phyloP scores from a whole-genome alignment of 23 tunicate species.

The Halocynthia roretzi region DNA sequence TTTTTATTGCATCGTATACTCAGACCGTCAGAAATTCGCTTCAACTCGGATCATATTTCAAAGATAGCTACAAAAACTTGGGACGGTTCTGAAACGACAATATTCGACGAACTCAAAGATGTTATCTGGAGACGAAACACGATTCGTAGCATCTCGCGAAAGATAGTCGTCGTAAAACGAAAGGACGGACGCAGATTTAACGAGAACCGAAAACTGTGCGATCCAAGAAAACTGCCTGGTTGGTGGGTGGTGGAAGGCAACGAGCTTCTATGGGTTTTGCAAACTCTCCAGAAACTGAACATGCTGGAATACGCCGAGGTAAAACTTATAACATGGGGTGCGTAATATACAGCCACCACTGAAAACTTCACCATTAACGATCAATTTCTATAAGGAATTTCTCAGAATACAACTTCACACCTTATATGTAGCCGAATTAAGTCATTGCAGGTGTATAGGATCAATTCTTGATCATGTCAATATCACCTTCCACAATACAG shows the following conservation, averaged over 20 bases:
- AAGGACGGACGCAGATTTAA: slow-evolving; percentile 3
- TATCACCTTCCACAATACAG: neutral
- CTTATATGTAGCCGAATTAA: neutral
- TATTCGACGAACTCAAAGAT: neutral
- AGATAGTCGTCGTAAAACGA: slow-evolving; percentile 8
- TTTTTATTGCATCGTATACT: too few relatives aligned
- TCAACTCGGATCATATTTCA: slow-evolving; percentile 9
- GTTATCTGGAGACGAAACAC: slow-evolving; percentile 3
- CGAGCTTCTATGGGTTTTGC: slow-evolving; percentile 28
- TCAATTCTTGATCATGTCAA: neutral
- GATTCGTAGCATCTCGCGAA: neutral
- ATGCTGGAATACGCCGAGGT: slow-evolving; percentile 22
- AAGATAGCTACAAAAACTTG: slow-evolving; percentile 11
- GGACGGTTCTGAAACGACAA: slow-evolving; percentile 2
- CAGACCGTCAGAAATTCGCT: slow-evolving; percentile 7
- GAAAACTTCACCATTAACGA: too few relatives aligned
- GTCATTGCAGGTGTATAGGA: neutral
- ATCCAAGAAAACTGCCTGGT: slow-evolving; percentile 22
- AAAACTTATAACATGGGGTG: neutral
- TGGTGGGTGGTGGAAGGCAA: slow-evolving; percentile 43
- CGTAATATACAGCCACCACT: too few relatives aligned
- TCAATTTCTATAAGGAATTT: too few relatives aligned
- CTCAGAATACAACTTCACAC: neutral
- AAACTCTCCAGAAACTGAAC: slow-evolving; percentile 24
- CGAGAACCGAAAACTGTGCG: neutral